A percentile compares a stretch with the other conserved stretches of the same genome.
These are phyloP conservation scores for Eumacrocentrus americanus DNA, from an alignment of 2,888 invertebrate genomes.

Conservation along the genomic window DNA sequence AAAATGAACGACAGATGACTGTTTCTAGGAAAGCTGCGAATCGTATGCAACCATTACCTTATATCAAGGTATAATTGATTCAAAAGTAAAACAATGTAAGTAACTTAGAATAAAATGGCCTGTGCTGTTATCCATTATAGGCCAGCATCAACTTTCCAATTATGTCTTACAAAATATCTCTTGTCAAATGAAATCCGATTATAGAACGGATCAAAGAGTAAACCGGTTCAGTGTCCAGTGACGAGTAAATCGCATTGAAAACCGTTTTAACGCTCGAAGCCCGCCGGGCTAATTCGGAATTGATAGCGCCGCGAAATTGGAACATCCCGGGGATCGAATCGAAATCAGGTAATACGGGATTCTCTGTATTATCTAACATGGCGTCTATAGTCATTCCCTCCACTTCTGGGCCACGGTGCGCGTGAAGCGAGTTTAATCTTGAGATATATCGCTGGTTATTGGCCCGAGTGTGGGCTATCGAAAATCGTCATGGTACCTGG, in stretches of 20 bases:
- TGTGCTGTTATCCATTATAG: constrained; percentile 2
- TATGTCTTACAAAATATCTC: constrained; percentile 11
- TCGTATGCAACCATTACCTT: too few relatives aligned
- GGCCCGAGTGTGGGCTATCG: neutral
- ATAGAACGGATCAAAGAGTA: constrained; percentile 28
- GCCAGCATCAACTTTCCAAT: constrained; percentile 9
- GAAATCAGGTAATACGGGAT: constrained; percentile 34
- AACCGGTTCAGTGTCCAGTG: constrained; percentile 7
- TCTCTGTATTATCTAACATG: constrained; percentile 33
- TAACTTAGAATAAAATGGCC: too few relatives aligned
- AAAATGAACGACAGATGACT: too few relatives aligned
- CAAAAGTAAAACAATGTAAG: too few relatives aligned
- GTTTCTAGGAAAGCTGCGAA: too few relatives aligned
- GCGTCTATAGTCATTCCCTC: constrained; percentile 17
- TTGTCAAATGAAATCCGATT: constrained; percentile 24
- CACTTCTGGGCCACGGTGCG: constrained; percentile 16
- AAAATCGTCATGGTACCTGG: constrained; percentile 42
- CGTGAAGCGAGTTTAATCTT: constrained; percentile 40
- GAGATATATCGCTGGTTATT: constrained; percentile 22
- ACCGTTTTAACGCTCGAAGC: constrained; percentile 33
- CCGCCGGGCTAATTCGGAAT: constrained; percentile 33
- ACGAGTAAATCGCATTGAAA: constrained; percentile 33
- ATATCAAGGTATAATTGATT: too few relatives aligned
- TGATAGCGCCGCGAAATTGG: constrained; percentile 36
- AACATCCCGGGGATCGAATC: constrained; percentile 35